Evolutionary conservation across 2,888 invertebrate species (phyloP), one percentile per base, ranked within the genome.

Genomic region (Megastigmus dorsalis): DNA sequence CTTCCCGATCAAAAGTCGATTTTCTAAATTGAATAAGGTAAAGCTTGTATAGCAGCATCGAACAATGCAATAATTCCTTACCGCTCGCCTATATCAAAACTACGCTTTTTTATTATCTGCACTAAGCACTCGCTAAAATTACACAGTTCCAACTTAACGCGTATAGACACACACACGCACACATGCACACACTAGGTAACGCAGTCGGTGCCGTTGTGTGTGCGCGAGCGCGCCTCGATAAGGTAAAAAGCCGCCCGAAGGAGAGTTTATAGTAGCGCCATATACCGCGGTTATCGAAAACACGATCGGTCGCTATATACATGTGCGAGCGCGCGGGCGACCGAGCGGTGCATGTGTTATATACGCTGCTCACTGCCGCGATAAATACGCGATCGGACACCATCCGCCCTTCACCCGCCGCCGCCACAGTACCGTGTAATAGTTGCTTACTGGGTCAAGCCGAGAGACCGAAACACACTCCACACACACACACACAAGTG

Each of bases 401-500:
- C 71, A 72, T 65, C 55, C 71, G 65, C 66, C 65, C 72, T 72
- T 72, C 72, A 50, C 59, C n/a, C 59, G 36, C 62, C 59, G n/a
- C 10, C 33, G 6, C 30, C 48, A 4, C n/a, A n/a, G 57, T 36
- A 9, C 23, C 6, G 3, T 2, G 54, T 43, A 54, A 43, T 52
- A 13, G 67, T 57, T 33, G 69, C 50, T 23, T 52, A 62, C 26
- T 69, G 60, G 69, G 69, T 69, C 69, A 69, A 33, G 48, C 15
- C n/a, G 20, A 23, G 9, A 65, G 41, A 43, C 23, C 38, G 15
- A 38, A 15, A 6, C 33, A 54, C n/a, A n/a, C n/a, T n/a, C n/a
- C n/a, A n/a, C n/a, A n/a, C n/a, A n/a, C n/a, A n/a, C n/a, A n/a
- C n/a, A n/a, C n/a, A n/a, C n/a, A n/a, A n/a, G n/a, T n/a, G n/a